Percentiles rank a stretch among this genome's conserved stretches.
Evolutionary conservation across 2,113 vertebrate genomes (phyloP).

Genomic region (Ginglymostoma cirratum): DNA sequence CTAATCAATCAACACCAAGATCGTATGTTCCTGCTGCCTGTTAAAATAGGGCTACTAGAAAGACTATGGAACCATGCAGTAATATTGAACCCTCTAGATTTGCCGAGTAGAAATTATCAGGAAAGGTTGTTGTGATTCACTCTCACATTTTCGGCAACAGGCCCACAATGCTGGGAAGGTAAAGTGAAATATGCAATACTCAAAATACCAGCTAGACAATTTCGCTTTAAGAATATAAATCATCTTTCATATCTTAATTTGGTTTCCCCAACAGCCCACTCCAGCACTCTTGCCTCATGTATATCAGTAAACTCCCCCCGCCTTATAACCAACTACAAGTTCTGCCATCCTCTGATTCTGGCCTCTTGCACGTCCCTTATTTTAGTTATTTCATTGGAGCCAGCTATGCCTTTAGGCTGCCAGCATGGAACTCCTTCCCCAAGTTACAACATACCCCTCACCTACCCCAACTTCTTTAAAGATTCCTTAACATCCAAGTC

Average conservation of each 20-base stretch:
- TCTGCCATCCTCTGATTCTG: background rate
- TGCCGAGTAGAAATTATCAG: background rate
- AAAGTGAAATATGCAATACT: background rate
- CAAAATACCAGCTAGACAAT: background rate
- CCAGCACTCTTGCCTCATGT: background rate
- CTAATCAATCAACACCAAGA: background rate
- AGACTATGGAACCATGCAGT: background rate
- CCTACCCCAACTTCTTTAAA: background rate
- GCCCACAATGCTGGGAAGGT: background rate
- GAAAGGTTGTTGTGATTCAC: background rate
- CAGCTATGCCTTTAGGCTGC: too few relatives aligned
- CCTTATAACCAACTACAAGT: background rate
- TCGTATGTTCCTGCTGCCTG: too few relatives aligned
- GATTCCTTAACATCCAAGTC: background rate
- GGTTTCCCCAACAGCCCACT: background rate
- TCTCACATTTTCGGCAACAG: background rate
- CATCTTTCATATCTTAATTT: background rate
- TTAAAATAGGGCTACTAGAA: background rate
- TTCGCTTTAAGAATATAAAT: too few relatives aligned
- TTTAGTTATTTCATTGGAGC: background rate
- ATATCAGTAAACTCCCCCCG: background rate
- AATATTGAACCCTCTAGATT: background rate
- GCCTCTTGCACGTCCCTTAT: background rate
- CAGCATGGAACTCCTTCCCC: background rate
- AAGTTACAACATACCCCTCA: background rate